Percentiles rank a stretch among this genome's conserved stretches.
These are phyloP conservation scores for Eidolon helvum DNA, from an alignment of 2,113 vertebrate species.

Conservation along the genomic window DNA sequence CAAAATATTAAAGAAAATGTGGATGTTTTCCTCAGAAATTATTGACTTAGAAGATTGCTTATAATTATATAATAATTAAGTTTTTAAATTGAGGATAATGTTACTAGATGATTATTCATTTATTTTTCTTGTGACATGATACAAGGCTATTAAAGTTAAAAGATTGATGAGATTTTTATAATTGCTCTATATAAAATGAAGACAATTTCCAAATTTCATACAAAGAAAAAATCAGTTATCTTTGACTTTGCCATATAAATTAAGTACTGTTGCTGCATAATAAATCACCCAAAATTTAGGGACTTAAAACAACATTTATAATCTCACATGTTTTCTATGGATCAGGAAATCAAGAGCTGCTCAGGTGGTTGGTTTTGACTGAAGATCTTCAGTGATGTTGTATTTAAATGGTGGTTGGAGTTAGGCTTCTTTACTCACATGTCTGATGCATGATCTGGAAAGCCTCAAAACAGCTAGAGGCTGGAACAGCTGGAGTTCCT, in stretches of 20 bases:
- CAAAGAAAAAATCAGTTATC: not conserved
- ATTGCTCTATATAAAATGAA: not conserved
- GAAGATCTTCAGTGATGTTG: not conserved
- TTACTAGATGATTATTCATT: not conserved
- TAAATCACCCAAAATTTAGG: not conserved
- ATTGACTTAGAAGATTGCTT: slow-evolving; percentile 31
- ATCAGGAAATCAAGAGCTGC: not conserved
- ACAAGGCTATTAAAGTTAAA: slow-evolving; percentile 32
- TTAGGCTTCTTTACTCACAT: not conserved
- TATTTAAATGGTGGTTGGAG: not conserved
- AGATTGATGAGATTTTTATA: slow-evolving; percentile 23
- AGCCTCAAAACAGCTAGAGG: not conserved
- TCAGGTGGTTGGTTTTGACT: not conserved
- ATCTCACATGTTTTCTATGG: not conserved
- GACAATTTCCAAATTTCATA: not conserved
- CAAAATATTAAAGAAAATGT: slow-evolving; percentile 48
- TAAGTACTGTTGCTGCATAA: not conserved
- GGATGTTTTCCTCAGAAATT: not conserved
- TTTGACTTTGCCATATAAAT: not conserved
- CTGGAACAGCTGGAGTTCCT: not conserved
- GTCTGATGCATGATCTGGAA: not conserved
- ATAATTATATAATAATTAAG: slow-evolving; percentile 56
- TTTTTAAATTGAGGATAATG: slow-evolving; percentile 45
- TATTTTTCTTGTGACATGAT: slow-evolving; percentile 51
- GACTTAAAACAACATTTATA: not conserved